These are phyloP conservation scores for Reinhardtius hippoglossoides DNA, from an alignment of 2,113 vertebrate species.

Conservation along the genomic window DNA sequence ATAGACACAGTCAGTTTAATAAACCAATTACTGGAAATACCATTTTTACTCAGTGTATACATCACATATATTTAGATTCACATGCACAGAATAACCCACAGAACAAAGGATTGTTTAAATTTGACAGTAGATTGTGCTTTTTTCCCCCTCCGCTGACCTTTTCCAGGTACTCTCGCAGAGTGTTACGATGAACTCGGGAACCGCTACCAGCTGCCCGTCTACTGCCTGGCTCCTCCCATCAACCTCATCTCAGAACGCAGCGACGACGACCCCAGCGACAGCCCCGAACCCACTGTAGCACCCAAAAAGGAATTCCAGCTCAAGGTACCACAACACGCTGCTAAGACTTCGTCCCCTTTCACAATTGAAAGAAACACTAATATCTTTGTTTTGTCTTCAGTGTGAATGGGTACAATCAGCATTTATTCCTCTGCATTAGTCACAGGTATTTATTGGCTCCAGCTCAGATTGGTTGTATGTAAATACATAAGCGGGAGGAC, in stretches of 20 bases:
- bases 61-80: not conserved
- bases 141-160: not conserved
- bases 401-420: not conserved
- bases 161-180: conserved; percentile 91
- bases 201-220: conserved; percentile 96
- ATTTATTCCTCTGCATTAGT: not conserved
- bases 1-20: not conserved
- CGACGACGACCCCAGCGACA: conserved; percentile 89
- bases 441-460: not conserved
- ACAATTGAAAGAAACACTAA: too few species aligned
- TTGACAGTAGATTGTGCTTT: not conserved
- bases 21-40: not conserved
- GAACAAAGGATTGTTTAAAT: not conserved
- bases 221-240: conserved; percentile 93
- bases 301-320: conserved; percentile 92
- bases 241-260: conserved; percentile 95
- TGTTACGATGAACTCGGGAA: conserved; percentile 98
- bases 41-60: not conserved
- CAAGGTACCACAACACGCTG: conserved; percentile 81
- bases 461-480: too few species aligned
- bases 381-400: not conserved
- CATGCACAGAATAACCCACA: not conserved
- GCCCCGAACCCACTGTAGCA: conserved; percentile 81
- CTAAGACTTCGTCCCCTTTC: not conserved
- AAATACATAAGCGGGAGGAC: too few species aligned